Conservation (phyloP, 2,888 invertebrate genomes). For the Ectemnius lituratus region DNA sequence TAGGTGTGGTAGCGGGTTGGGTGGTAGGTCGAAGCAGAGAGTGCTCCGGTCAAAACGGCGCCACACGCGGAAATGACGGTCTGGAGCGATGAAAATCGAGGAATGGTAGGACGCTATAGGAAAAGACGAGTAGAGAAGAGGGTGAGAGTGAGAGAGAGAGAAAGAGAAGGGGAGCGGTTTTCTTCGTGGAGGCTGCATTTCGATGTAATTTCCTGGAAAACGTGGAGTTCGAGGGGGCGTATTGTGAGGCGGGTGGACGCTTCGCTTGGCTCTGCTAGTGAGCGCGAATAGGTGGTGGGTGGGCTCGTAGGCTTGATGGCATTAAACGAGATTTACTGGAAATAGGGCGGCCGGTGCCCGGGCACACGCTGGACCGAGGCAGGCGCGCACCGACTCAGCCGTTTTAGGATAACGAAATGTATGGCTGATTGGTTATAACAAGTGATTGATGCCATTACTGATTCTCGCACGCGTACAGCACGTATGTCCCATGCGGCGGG, state of each 20-base stretch:
- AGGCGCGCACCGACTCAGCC: background rate
- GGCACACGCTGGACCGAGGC: conserved; percentile 7
- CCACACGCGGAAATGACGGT: conserved; percentile 48
- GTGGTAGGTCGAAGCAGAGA: conserved; percentile 1
- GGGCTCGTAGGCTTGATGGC: conserved; percentile 8
- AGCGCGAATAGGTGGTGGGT: background rate
- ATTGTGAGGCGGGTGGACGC: background rate
- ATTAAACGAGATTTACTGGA: conserved; percentile 52
- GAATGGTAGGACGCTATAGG: conserved; percentile 35
- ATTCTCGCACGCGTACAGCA: conserved; percentile 22
- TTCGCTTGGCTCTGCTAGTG: background rate
- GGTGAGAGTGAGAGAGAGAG: background rate
- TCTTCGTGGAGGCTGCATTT: conserved; percentile 28
- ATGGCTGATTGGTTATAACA: conserved; percentile 62
- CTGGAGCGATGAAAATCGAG: conserved; percentile 23
- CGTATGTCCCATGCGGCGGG: conserved; percentile 28
- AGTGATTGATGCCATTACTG: conserved; percentile 63
- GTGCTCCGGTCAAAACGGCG: conserved; percentile 29
- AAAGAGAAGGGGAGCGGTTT: conserved; percentile 12
- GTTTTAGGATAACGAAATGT: conserved; percentile 61
- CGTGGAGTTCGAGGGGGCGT: conserved; percentile 16
- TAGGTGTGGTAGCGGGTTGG: background rate
- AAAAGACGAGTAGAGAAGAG: too few relatives aligned
- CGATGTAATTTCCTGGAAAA: conserved; percentile 57
- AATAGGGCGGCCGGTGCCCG: conserved; percentile 21